These are phyloP conservation scores for Sturmia bella DNA, from an alignment of 2,888 invertebrate species.

Conservation along the genomic window DNA sequence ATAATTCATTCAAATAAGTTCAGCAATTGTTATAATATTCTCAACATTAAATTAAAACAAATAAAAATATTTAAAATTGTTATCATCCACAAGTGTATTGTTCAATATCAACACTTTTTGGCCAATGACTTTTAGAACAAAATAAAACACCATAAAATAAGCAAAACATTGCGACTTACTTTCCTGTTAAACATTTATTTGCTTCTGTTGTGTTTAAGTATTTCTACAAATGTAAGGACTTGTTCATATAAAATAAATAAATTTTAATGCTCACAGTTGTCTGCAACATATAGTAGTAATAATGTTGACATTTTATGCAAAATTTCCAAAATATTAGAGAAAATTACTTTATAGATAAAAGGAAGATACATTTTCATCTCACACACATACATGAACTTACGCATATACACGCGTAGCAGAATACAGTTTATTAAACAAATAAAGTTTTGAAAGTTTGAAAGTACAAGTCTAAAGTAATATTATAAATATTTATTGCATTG, in stretches of 20 bases:
- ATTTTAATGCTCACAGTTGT: constrained; percentile 49
- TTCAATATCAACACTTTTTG: constrained; percentile 14
- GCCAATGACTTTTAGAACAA: background rate
- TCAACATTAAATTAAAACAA: constrained; percentile 31
- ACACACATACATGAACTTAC: background rate
- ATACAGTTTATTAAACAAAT: too few species aligned
- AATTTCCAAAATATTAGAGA: constrained; percentile 59
- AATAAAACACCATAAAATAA: constrained; percentile 23
- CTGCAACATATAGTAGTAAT: constrained; percentile 34
- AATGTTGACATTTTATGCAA: constrained; percentile 59
- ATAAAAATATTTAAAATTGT: constrained; percentile 44
- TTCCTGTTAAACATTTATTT: background rate
- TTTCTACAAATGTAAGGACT: background rate
- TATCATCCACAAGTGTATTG: constrained; percentile 18
- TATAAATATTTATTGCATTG: background rate
- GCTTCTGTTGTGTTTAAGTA: background rate
- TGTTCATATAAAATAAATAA: constrained; percentile 49
- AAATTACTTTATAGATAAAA: constrained; percentile 48
- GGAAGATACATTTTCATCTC: constrained; percentile 34
- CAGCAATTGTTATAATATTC: constrained; percentile 1
- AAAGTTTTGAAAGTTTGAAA: too few species aligned
- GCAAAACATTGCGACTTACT: constrained; percentile 14
- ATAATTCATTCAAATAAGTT: background rate
- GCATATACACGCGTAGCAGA: constrained; percentile 1
- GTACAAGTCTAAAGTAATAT: background rate